Base-by-base conservation (phyloP, 1,140 invertebrate species). In the Diorhabda sublineata region DNA sequence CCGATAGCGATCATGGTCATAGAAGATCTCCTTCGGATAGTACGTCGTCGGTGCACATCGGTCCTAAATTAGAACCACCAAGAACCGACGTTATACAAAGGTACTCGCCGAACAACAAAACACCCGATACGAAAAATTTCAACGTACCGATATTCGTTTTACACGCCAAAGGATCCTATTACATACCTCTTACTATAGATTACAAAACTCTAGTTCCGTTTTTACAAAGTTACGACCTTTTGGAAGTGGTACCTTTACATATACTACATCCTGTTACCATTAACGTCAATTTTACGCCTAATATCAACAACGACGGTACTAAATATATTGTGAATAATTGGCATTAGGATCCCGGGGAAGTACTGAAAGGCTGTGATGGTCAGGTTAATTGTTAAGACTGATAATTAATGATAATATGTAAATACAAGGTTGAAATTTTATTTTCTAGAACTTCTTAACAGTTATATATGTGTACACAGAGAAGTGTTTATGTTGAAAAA, bases 201-300 rank as follows among this genome's bases (percentile, higher is more conserved):
- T 88, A 91, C 62, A 85, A 90, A 11, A 82, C 90, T 9, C 80
- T 97, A 11, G 81, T 90, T 69, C 90, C 92, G 0, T 89, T 90
- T 72, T 81, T 94, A 2, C 85, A 85, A 5, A 85, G 84, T 3
- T 84, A 84, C 71, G 85, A 87, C 80, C 78, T 86, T 52, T 74
- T 86, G 45, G 85, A 87, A 68, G 83, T 84, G 45, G 81, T 84
- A 64, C 84, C 86, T 43, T 83, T 86, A 0, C 84, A 87, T 3
- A 87, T 93, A 5, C 84, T 96, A 11, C 95, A 97, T 84, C 95
- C 95, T 3, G 91, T 97, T 63, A 94, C 92, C 26, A 96, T 96
- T 69, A 93, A 91, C 75, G 94, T 96, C 2, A 94, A 94, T 80
- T 95, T 95, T 70, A 76, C 77, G 57, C 75, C 76, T 8, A 72